Evolutionary conservation across 2,888 invertebrate genomes (phyloP).

Genomic region (Caenorhabditis macrosperma): DNA sequence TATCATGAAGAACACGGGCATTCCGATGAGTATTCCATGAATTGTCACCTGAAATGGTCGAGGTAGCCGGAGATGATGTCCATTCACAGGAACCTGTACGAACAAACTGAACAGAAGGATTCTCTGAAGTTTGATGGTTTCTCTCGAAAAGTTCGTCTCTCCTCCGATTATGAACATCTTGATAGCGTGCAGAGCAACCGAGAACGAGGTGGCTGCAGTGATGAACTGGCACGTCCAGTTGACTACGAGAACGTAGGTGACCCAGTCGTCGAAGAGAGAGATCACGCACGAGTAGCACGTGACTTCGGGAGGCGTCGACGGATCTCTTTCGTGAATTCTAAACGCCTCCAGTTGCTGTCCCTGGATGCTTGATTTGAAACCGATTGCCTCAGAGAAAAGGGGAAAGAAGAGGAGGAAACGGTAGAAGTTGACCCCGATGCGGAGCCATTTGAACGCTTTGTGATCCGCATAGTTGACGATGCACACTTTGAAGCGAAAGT

Average conservation of each 20-base stretch:
- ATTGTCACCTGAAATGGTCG: neutral
- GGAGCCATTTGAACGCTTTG: neutral
- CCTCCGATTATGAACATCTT: neutral
- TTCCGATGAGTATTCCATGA: neutral
- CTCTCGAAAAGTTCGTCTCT: neutral
- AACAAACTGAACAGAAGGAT: neutral
- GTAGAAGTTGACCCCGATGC: neutral
- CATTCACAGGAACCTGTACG: neutral
- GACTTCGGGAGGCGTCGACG: neutral
- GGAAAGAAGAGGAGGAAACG: neutral
- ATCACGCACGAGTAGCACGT: neutral
- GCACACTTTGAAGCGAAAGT: constrained; percentile 6
- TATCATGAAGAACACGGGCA: neutral
- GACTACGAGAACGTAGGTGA: neutral
- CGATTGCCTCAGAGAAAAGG: neutral
- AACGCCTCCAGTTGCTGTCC: neutral
- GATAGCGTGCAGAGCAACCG: neutral
- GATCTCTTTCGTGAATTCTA: neutral
- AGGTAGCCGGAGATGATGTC: neutral
- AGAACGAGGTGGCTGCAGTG: neutral
- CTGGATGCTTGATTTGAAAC: neutral
- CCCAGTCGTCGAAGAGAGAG: neutral
- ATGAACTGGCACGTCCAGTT: neutral
- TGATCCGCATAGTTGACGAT: neutral
- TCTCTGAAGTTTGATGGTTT: neutral